phyloP scores from a whole-genome alignment of 2,888 invertebrate species.

The Xestia c-nigrum region DNA sequence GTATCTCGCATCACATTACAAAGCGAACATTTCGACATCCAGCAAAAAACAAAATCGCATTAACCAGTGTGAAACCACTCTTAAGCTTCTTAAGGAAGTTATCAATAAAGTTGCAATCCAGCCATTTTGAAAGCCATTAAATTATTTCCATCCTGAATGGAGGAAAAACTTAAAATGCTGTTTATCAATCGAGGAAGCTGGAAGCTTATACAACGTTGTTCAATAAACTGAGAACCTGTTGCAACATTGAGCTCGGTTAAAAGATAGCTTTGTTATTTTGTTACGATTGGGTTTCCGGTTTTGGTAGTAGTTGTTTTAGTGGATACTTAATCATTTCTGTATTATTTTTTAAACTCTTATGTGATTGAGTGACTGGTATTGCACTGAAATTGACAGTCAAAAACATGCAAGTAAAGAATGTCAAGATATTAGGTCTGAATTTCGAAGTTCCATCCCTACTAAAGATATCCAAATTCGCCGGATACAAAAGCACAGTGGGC shows the following conservation, averaged over 20 bases:
- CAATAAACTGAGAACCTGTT: conserved; percentile 55
- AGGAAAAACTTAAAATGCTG: conserved; percentile 53
- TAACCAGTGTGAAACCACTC: conserved; percentile 1
- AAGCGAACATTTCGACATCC: background rate
- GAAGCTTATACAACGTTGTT: conserved; percentile 46
- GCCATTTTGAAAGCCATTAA: conserved; percentile 52
- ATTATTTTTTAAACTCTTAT: too few relatives aligned
- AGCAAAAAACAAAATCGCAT: background rate
- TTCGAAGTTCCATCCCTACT: too few relatives aligned
- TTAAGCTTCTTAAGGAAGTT: conserved; percentile 31
- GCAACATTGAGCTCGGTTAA: conserved; percentile 42
- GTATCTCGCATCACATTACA: background rate
- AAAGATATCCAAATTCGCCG: too few relatives aligned
- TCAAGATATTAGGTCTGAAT: too few relatives aligned
- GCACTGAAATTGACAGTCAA: too few relatives aligned
- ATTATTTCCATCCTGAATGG: conserved; percentile 50
- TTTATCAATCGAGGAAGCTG: conserved; percentile 53
- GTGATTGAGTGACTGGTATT: too few relatives aligned
- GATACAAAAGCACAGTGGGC: too few relatives aligned
- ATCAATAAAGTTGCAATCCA: conserved; percentile 41
- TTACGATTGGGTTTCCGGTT: background rate
- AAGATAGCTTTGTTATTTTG: conserved; percentile 43
- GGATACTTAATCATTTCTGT: too few relatives aligned
- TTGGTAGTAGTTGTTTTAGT: background rate
- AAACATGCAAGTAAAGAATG: too few relatives aligned